These are phyloP conservation scores for Phyllotreta cruciferae DNA, from an alignment of 2,888 invertebrate genomes.

Conservation along the genomic window DNA sequence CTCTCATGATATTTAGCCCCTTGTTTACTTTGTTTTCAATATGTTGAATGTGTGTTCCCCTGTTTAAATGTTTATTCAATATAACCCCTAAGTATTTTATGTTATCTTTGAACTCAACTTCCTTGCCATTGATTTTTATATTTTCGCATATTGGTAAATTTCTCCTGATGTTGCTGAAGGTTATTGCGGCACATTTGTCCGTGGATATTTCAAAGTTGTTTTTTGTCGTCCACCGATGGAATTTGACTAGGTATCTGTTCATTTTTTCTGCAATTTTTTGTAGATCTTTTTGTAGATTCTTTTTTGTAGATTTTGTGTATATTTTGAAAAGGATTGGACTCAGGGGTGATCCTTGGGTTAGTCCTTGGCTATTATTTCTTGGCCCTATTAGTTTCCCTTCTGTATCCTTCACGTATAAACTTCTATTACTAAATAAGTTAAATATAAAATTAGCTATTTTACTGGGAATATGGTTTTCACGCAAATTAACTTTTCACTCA, in stretches of 20 bases:
- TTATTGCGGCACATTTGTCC: constrained; percentile 21
- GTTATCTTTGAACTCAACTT: constrained; percentile 12
- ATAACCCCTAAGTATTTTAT: constrained; percentile 28
- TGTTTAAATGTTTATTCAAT: constrained; percentile 28
- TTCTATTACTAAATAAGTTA: constrained; percentile 5
- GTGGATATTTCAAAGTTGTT: constrained; percentile 16
- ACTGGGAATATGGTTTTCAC: no score
- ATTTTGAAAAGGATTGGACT: constrained; percentile 5
- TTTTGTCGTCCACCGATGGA: constrained; percentile 19
- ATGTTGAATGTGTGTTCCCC: not conserved
- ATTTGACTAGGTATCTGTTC: constrained; percentile 10
- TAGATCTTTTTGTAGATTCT: not conserved
- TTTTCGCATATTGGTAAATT: constrained; percentile 20
- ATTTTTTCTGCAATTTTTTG: constrained; percentile 13
- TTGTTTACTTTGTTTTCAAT: constrained; percentile 12
- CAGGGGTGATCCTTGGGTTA: constrained; percentile 4
- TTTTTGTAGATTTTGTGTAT: constrained; percentile 1
- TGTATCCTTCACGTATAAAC: constrained; percentile 4
- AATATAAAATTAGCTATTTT: constrained; percentile 6
- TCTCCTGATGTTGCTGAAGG: no score
- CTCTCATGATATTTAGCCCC: constrained; percentile 28
- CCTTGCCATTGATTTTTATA: not conserved
- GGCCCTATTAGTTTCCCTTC: constrained; percentile 10
- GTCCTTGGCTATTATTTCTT: not conserved
- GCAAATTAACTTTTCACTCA: no score